Evolutionary conservation across 2,888 invertebrate genomes (phyloP), one percentile per base, ranked within the genome.

Genomic region (Drosophila paranaensis): DNA sequence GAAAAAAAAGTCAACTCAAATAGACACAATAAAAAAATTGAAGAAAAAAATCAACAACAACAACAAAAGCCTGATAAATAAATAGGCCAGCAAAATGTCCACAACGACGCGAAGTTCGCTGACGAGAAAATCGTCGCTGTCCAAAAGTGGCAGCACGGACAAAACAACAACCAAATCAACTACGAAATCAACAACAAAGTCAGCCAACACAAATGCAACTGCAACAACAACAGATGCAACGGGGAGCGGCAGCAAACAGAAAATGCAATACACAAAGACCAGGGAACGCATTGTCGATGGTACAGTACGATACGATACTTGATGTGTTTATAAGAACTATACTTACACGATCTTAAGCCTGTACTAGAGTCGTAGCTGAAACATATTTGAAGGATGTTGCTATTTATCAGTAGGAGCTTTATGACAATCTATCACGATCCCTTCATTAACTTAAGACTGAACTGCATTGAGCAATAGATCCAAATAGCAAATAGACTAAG

Each of bases 261-360:
- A 88, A 79, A 90, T 85, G 79, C 89, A 89, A 82, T 92, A 92
- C 64, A 73, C 87, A 73, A 91, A 89, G 67, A 92, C 92, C 63
- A 92, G 69, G 83, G 92, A 92, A 61, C 91, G 92, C 54, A 88
- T 92, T 62, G 87, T 91, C 60, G 89, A 89, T 71, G 92, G 92
- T 92, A 90, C 77, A 69, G 62, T 62, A 16, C 20, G 9, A 46
- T 35, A 43, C 16, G 11, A 13, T 39, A 39, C 2, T n/a, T 14
- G 33, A 46, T 35, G 51, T 10, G 13, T 14, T 2, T 25, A 50
- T 42, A 25, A 37, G 20, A 42, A 25, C 42, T 3, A 9, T 6
- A n/a, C 8, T 25, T 35, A 6, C 3, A 20, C 2, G 5, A 33
- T 14, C 42, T 16, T 33, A 16, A 35, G 3, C 1, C 3, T 35